Evolutionary conservation across 2,113 vertebrate genomes (phyloP).

Genomic region (Mastomys coucha): DNA sequence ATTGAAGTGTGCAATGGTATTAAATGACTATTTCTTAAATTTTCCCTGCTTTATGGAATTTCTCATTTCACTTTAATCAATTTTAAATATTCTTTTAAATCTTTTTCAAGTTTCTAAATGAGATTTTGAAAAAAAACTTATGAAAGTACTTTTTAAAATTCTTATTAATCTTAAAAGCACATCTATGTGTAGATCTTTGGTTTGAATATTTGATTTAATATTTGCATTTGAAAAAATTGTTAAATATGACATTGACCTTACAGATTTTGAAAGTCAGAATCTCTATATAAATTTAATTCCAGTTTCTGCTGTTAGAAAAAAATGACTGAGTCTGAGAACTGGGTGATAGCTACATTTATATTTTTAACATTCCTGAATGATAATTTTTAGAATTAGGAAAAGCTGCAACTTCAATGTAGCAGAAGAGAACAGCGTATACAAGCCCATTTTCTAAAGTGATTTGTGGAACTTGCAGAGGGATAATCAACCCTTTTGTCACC

Average conservation of each 20-base stretch:
- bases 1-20: background rate
- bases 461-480: constrained; percentile 37
- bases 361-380: constrained; percentile 56
- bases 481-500: constrained; percentile 2
- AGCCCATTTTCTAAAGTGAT: constrained; percentile 15
- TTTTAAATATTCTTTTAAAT: constrained; percentile 63
- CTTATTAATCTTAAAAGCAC: constrained; percentile 78
- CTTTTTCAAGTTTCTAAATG: constrained; percentile 69
- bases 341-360: constrained; percentile 47
- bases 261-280: constrained; percentile 81
- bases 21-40: constrained; percentile 29
- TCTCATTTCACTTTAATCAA: constrained; percentile 63
- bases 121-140: constrained; percentile 30
- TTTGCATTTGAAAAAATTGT: constrained; percentile 80
- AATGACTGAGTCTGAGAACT: constrained; percentile 31
- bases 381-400: constrained; percentile 30
- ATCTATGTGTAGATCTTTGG: constrained; percentile 72
- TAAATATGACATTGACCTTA: constrained; percentile 83
- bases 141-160: constrained; percentile 77
- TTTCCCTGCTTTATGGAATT: constrained; percentile 17
- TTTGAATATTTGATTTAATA: constrained; percentile 79
- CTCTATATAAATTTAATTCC: constrained; percentile 76
- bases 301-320: constrained; percentile 67
- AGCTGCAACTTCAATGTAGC: constrained; percentile 4
- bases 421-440: background rate